These are phyloP conservation scores for Metacarcinus magister DNA, from an alignment of 2,888 invertebrate genomes.

Conservation along the genomic window DNA sequence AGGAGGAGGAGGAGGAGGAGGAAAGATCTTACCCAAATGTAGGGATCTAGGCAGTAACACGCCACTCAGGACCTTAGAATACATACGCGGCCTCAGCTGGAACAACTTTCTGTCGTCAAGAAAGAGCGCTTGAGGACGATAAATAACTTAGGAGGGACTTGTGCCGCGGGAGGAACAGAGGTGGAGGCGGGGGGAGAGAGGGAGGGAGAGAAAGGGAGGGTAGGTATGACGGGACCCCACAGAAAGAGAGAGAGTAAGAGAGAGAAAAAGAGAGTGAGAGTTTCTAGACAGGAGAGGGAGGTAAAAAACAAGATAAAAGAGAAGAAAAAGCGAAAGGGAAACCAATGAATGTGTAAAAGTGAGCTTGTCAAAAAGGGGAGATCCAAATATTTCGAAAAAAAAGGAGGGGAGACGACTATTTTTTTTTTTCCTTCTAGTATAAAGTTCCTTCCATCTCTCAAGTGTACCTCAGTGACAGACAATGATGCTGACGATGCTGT, in stretches of 20 bases:
- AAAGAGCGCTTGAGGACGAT: slow-evolving; percentile 59
- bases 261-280: slow-evolving; percentile 57
- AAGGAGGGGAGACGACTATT: background rate
- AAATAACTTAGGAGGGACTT: slow-evolving; percentile 59
- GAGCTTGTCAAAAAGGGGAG: background rate
- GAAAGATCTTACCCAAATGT: background rate
- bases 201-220: background rate
- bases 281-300: background rate
- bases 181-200: background rate
- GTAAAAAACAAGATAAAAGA: background rate
- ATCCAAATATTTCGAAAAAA: background rate
- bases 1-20: background rate
- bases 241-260: background rate
- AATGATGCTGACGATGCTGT: background rate
- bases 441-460: background rate
- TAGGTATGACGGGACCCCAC: background rate
- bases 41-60: background rate
- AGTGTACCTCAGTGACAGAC: background rate
- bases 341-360: background rate
- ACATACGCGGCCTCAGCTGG: slow-evolving; percentile 11
- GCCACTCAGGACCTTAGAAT: slow-evolving; percentile 33
- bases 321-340: background rate
- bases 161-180: background rate
- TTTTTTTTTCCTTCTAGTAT: background rate
- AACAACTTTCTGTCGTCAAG: slow-evolving; percentile 59